Evolutionary conservation across 2,888 invertebrate species (phyloP), one percentile per base, ranked within the genome.

Genomic region (Willowsia nigromaculata): DNA sequence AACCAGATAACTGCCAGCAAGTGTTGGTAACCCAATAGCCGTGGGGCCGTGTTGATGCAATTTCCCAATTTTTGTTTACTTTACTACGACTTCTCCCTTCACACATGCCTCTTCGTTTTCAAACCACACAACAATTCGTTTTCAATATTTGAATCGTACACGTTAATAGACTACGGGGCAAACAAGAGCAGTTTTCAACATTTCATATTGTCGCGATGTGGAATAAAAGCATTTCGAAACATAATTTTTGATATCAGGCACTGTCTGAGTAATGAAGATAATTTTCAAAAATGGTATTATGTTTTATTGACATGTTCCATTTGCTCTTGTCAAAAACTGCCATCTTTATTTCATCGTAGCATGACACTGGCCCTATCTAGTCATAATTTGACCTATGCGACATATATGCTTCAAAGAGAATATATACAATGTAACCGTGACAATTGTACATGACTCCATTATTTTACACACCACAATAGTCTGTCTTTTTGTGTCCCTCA

Each of bases 311-410:
- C 71, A 59, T 74, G 27, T 59, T 18, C 43, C 22, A 59, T 74
- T 74, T 74, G 56, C 71, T 71, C 84, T 84, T 84, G 84, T 84
- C 84, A 84, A 84, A 84, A 47, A 85, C 43, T 13, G 43, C 71
- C 56, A 85, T 85, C 22, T 83, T 83, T 83, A 83, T 83, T 83
- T 56, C 74, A 59, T 33, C 56, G 84, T 85, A 59, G 62, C 84
- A 43, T 78, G 85, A 85, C 85, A 85, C 78, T 85, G 62, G 76
- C 62, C 85, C 85, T 62, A 78, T 62, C 59, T 22, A 59, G 37
- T 62, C 78, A 33, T 85, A 85, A 56, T 50, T 62, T 84, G 74
- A 84, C 84, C 84, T 74, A 37, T 15, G 68, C 30, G 53, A 71
- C 83, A 71, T n/a, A n/a, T n/a, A n/a, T 50, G 71, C 7, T n/a